These are phyloP conservation scores for Spheniscus mendiculus DNA, from an alignment of 2,113 vertebrate genomes.

Conservation along the genomic window DNA sequence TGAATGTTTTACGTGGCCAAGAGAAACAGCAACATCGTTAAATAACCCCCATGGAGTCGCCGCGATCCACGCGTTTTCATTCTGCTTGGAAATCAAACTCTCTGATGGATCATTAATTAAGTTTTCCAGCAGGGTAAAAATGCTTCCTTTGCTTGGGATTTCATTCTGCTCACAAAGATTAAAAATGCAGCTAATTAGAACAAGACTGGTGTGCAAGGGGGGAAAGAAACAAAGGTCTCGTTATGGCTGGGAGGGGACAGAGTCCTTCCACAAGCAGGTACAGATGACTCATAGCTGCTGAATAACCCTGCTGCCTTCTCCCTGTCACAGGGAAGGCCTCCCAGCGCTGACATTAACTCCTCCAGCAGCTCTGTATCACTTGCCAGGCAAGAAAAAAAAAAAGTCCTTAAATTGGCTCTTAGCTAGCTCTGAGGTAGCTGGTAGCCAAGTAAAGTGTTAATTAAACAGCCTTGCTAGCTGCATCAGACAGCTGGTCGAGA, in stretches of 20 bases:
- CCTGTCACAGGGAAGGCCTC: background rate
- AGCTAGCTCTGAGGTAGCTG: background rate
- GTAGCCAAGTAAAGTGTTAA: background rate
- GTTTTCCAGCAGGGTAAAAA: background rate
- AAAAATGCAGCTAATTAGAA: slow-evolving; percentile 19
- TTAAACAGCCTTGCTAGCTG: background rate
- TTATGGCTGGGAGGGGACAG: background rate
- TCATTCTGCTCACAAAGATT: background rate
- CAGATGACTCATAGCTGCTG: background rate
- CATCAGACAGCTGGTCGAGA: background rate
- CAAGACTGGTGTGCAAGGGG: background rate
- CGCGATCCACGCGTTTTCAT: rapidly evolving
- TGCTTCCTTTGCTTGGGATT: background rate
- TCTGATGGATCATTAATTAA: background rate
- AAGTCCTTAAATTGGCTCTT: background rate
- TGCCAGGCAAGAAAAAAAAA: background rate
- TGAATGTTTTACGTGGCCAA: background rate
- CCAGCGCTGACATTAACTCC: background rate
- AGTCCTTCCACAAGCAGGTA: background rate
- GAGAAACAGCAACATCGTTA: background rate
- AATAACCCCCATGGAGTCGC: background rate
- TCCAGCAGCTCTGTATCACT: background rate
- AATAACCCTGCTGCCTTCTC: background rate
- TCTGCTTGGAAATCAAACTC: background rate
- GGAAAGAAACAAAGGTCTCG: background rate